Percentiles rank a stretch among this genome's conserved stretches.
Conservation (phyloP, 1,140 invertebrate genomes). For the Neodiprion fabricii region DNA sequence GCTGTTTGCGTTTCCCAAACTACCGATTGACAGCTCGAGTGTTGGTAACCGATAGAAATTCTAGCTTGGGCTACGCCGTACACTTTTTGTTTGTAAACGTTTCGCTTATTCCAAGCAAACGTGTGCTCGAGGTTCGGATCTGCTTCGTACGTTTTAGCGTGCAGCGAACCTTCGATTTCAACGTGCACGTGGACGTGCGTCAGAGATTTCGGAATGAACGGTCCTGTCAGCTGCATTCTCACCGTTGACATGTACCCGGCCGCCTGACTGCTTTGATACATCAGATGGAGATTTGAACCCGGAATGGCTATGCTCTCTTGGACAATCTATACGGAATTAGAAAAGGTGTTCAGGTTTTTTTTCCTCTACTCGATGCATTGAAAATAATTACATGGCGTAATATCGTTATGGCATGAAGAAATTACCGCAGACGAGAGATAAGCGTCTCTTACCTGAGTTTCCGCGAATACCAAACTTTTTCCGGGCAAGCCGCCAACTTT, state of each 20-base stretch:
- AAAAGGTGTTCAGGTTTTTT: not conserved
- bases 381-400: conserved; percentile 17
- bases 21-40: conserved; percentile 81
- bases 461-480: conserved; percentile 82
- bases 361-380: conserved; percentile 14
- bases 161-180: conserved; percentile 89
- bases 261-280: conserved; percentile 92
- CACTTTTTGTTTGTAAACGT: conserved; percentile 96
- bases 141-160: conserved; percentile 92
- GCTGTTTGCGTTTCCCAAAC: conserved; percentile 96
- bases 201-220: conserved; percentile 78
- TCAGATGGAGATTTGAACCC: conserved; percentile 87
- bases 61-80: conserved; percentile 87
- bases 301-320: conserved; percentile 94
- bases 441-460: conserved; percentile 75
- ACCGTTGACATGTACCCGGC: conserved; percentile 92
- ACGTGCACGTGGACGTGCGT: conserved; percentile 88
- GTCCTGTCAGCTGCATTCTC: conserved; percentile 87
- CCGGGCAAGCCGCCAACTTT: conserved; percentile 84
- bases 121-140: conserved; percentile 94
- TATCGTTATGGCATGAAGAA: not conserved
- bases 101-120: conserved; percentile 96
- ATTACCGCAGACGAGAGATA: not conserved
- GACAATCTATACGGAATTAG: conserved; percentile 74
- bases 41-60: conserved; percentile 94